Evolutionary conservation across 2,797 vertebrate genomes (phyloP).

Genomic region (Notamacropus eugenii): DNA sequence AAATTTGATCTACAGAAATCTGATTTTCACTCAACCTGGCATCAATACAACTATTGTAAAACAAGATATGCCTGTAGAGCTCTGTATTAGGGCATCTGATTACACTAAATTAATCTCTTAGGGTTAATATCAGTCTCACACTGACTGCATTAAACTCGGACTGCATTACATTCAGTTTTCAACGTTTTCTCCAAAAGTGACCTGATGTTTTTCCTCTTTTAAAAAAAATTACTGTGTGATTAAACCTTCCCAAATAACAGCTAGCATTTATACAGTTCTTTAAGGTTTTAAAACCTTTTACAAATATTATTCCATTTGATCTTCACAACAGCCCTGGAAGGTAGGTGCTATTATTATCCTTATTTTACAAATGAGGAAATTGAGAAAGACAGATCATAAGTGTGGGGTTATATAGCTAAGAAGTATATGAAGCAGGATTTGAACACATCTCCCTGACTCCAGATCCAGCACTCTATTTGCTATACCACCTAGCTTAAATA

Average conservation of each 20-base stretch:
- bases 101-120: not conserved
- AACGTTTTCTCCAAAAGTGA: not conserved
- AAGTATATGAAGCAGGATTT: too few relatives aligned
- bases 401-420: not conserved
- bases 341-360: not conserved
- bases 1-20: not conserved
- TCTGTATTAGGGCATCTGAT: not conserved
- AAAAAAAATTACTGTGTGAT: not conserved
- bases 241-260: not conserved
- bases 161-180: not conserved
- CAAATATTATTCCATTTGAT: not conserved
- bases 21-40: not conserved
- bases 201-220: not conserved
- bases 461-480: not conserved
- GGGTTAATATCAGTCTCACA: not conserved
- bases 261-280: not conserved
- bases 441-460: too few relatives aligned
- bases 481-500: not conserved
- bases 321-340: not conserved
- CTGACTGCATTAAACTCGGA: not conserved
- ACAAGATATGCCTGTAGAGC: not conserved
- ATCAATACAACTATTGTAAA: not conserved
- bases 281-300: not conserved
- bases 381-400: not conserved
- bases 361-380: not conserved